A percentile compares a stretch with the other conserved stretches of the same genome.
Conservation (phyloP, 2,888 invertebrate genomes). For the Rhorus exstirpatorius region DNA sequence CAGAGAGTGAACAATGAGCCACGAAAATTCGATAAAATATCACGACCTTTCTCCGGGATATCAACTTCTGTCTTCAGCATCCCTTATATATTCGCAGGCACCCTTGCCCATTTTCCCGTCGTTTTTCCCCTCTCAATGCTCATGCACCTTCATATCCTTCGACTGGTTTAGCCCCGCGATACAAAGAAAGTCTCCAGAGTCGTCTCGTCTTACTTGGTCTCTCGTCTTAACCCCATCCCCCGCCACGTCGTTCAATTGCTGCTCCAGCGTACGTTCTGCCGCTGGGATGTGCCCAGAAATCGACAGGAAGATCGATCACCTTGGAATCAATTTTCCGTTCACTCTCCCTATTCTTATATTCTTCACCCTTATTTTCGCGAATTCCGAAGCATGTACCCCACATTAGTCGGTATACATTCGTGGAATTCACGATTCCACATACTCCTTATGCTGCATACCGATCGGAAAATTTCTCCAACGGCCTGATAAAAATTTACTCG, state of each 20-base stretch:
- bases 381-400: slow-evolving; percentile 34
- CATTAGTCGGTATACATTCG: neutral
- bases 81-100: slow-evolving; percentile 18
- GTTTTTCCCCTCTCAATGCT: slow-evolving; percentile 31
- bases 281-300: slow-evolving; percentile 55
- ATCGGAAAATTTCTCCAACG: neutral
- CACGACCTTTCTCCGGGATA: slow-evolving; percentile 57
- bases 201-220: slow-evolving; percentile 41
- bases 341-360: slow-evolving; percentile 23
- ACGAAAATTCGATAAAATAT: slow-evolving; percentile 66
- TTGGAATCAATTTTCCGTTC: slow-evolving; percentile 63
- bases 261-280: slow-evolving; percentile 34
- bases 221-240: neutral
- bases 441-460: neutral
- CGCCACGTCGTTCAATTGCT: slow-evolving; percentile 34
- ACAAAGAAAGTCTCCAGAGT: slow-evolving; percentile 65
- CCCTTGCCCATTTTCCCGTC: slow-evolving; percentile 29
- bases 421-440: slow-evolving; percentile 18
- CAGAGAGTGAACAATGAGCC: slow-evolving; percentile 59
- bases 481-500: neutral
- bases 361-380: slow-evolving; percentile 36
- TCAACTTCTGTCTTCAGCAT: slow-evolving; percentile 54
- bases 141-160: slow-evolving; percentile 50
- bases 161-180: slow-evolving; percentile 34
- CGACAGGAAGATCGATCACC: slow-evolving; percentile 69